Evolutionary conservation across 2,113 vertebrate species (phyloP).

Genomic region (Nerophis lumbriciformis): DNA sequence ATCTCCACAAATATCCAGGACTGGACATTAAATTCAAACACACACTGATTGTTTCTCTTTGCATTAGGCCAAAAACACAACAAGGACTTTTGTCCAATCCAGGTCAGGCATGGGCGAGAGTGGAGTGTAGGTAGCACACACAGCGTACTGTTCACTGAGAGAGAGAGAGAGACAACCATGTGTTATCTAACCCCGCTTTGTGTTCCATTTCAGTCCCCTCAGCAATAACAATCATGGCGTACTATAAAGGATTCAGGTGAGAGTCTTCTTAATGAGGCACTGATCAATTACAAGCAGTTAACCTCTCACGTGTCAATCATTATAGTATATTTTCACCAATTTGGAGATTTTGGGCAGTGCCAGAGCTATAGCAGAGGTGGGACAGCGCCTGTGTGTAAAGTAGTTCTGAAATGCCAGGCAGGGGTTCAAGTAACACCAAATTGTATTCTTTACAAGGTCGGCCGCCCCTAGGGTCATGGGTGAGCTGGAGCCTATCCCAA

Average conservation of each 20-base stretch:
- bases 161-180: slow-evolving; percentile 18
- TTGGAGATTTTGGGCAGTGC: no score
- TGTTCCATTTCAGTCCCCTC: slow-evolving; percentile 36
- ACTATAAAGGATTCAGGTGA: slow-evolving; percentile 53
- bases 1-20: slow-evolving; percentile 25
- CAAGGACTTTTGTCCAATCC: slow-evolving; percentile 67
- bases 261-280: slow-evolving; percentile 32
- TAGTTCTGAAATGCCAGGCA: no score
- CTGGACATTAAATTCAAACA: slow-evolving; percentile 38
- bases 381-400: no score
- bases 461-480: no score
- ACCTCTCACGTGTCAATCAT: no score
- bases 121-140: slow-evolving; percentile 66
- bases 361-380: no score
- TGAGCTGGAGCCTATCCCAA: no score
- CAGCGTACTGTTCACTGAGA: slow-evolving; percentile 42
- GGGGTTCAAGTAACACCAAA: no score
- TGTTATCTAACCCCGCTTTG: slow-evolving; percentile 48
- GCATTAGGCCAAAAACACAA: slow-evolving; percentile 62
- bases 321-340: no score
- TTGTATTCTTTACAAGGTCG: no score
- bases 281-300: background rate
- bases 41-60: slow-evolving; percentile 46
- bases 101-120: slow-evolving; percentile 72
- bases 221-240: slow-evolving; percentile 12